Evolutionary conservation across 2,113 vertebrate genomes (phyloP), one percentile per base, ranked within the genome.

Genomic region (Callionymus lyra): DNA sequence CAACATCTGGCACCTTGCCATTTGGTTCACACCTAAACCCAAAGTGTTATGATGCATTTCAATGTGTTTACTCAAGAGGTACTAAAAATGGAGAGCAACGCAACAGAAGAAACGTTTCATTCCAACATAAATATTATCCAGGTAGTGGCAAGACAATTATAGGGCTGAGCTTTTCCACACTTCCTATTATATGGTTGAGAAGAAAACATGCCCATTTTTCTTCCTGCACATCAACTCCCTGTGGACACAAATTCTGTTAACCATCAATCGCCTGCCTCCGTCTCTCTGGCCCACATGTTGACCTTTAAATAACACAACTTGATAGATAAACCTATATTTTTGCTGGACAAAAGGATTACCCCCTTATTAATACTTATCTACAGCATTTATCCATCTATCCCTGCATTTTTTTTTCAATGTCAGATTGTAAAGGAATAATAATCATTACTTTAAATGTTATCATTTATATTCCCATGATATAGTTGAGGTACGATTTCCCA

Each of bases 141-240:
- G 15, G 18, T 47, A 59, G 54, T 56, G 62, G 48, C 47, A 36
- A 39, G 64, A 41, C 66, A 74, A 78, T 81, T 68, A 74, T 53
- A 81, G 63, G 67, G 61, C 53, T 66, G 19, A 44, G 48, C 44
- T 51, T 38, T 54, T 65, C 57, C 59, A 51, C 38, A 50, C 51
- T 59, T 59, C 45, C 53, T 38, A 48, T 68, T 56, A 63, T 44
- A 58, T 50, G 51, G 41, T 59, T 60, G 11, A 45, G 38, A 39
- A 32, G 48, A 45, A 38, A 54, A 46, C 44, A 21, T 60, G 21
- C 4, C 21, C 21, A 27, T 65, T 49, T 15, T 27, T 38, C 10
- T 10, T 15, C 31, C 44, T 55, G 52, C 14, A 44, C 59, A 59
- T 76, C 41, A 72, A 68, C 50, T 74, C 63, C 65, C 58, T 31